Evolutionary conservation across 2,888 invertebrate species (phyloP).

Genomic region (Ichneumon xanthorius): DNA sequence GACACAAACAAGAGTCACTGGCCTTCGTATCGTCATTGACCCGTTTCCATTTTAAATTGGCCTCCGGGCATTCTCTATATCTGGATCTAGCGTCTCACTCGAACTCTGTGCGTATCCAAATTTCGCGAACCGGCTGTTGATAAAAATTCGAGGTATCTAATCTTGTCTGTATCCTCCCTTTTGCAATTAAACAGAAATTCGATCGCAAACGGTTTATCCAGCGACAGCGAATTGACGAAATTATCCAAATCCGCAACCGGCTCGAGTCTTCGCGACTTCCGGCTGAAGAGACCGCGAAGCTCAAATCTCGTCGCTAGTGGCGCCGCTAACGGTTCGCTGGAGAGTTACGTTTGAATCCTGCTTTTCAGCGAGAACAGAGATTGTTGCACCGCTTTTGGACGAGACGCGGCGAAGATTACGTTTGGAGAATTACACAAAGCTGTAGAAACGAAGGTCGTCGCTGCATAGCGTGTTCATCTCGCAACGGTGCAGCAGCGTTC

Average conservation of each 20-base stretch:
- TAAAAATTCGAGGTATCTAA: neutral
- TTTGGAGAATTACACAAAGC: conserved; percentile 18
- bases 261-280: conserved; percentile 15
- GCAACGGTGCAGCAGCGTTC: neutral
- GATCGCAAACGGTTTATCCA: neutral
- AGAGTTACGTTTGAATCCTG: conserved; percentile 4
- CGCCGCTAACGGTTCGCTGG: neutral
- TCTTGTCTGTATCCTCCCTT: neutral
- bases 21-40: conserved; percentile 80
- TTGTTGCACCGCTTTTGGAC: conserved; percentile 11
- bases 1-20: conserved; percentile 73
- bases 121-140: conserved; percentile 12
- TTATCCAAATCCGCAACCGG: conserved; percentile 16
- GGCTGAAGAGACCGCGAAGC: conserved; percentile 11
- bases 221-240: neutral
- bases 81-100: conserved; percentile 64
- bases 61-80: conserved; percentile 68
- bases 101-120: conserved; percentile 12
- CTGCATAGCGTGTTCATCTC: conserved; percentile 21
- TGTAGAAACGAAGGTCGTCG: conserved; percentile 33
- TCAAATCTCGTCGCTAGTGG: conserved; percentile 1
- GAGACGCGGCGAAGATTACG: neutral
- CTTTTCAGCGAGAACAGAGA: neutral
- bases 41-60: conserved; percentile 79
- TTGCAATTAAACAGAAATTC: neutral